phyloP scores from a whole-genome alignment of 2,888 invertebrate species.

The Synergus umbraculus region DNA sequence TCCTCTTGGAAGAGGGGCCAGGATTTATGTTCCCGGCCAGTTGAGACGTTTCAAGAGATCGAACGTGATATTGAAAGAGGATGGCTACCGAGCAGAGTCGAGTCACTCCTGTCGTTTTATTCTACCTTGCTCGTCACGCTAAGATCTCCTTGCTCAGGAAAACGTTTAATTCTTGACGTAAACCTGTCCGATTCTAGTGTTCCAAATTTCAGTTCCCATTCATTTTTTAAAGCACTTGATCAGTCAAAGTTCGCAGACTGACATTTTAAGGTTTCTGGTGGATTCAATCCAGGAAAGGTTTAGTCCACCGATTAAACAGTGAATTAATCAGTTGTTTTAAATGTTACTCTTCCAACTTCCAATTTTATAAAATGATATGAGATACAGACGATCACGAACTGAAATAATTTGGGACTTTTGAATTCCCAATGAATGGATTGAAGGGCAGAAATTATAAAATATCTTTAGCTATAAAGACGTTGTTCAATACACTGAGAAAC shows the following conservation, averaged over 20 bases:
- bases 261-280: background rate
- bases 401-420: too few species aligned
- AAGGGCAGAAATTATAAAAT: too few species aligned
- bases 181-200: slow-evolving; percentile 1
- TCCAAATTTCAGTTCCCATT: background rate
- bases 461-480: too few species aligned
- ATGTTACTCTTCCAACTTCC: too few species aligned
- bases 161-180: slow-evolving; percentile 27
- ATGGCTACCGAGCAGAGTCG: slow-evolving; percentile 61
- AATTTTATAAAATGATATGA: too few species aligned
- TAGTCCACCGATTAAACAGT: too few species aligned
- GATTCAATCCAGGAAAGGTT: too few species aligned
- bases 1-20: slow-evolving; percentile 61
- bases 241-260: background rate
- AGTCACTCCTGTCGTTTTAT: slow-evolving; percentile 54
- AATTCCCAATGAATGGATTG: too few species aligned
- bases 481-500: too few species aligned
- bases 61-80: slow-evolving; percentile 65
- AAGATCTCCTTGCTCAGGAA: background rate
- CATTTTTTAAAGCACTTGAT: background rate
- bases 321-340: too few species aligned
- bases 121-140: slow-evolving; percentile 53
- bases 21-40: slow-evolving; percentile 74
- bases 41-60: slow-evolving; percentile 76
- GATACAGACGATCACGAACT: too few species aligned